Percentiles rank a stretch among this genome's conserved stretches.
phyloP scores from a whole-genome alignment of 2,797 vertebrate species.

The Poeciliopsis infans region DNA sequence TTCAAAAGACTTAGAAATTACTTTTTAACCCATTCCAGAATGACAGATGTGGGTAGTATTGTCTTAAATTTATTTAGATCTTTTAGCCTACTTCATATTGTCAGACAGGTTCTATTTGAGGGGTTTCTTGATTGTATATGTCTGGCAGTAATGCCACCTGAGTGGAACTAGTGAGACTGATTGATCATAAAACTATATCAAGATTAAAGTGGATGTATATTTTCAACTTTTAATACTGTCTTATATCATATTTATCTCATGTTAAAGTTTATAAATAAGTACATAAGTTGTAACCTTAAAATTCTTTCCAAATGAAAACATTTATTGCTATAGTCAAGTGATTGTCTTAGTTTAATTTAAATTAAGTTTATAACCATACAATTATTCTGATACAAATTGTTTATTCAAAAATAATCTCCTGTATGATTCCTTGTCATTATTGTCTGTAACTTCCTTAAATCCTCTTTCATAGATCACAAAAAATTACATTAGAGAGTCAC shows the following conservation, averaged over 20 bases:
- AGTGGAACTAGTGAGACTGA: background rate
- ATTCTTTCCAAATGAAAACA: background rate
- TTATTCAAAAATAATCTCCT: background rate
- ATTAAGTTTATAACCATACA: background rate
- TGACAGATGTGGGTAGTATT: background rate
- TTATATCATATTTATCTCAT: background rate
- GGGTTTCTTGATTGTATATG: background rate
- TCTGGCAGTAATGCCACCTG: background rate
- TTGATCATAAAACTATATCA: too few species aligned
- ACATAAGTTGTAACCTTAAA: background rate
- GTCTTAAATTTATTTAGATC: background rate
- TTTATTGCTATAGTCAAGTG: background rate
- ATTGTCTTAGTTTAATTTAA: background rate
- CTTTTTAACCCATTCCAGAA: background rate
- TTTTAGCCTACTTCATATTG: background rate
- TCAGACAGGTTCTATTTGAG: background rate
- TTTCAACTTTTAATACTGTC: background rate
- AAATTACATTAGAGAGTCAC: background rate
- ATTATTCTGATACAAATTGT: background rate
- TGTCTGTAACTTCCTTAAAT: background rate
- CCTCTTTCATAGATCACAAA: background rate
- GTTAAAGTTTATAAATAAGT: background rate
- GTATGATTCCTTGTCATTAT: background rate
- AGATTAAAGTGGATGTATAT: background rate
- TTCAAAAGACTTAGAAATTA: background rate